phyloP scores from a whole-genome alignment of 2,888 invertebrate genomes.

The Cheilosia grossa region DNA sequence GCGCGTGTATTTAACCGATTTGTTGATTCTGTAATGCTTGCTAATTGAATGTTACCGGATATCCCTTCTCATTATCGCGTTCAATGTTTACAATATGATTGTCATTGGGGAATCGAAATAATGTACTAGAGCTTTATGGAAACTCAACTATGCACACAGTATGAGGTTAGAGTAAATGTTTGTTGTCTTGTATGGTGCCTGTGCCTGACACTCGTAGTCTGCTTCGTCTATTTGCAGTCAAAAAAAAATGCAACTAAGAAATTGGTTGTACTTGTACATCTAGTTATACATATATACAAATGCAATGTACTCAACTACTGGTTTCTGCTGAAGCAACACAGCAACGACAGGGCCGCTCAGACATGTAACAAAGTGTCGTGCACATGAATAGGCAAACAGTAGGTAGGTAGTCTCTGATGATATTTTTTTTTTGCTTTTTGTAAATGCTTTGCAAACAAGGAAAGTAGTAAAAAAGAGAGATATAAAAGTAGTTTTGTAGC shows the following conservation, averaged over 20 bases:
- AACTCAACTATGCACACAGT: background rate
- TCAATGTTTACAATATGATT: conserved; percentile 55
- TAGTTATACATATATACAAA: background rate
- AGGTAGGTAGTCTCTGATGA: conserved; percentile 20
- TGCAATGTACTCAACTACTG: conserved; percentile 34
- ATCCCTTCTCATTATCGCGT: conserved; percentile 64
- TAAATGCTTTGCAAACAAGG: conserved; percentile 56
- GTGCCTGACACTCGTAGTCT: background rate
- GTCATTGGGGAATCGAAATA: conserved; percentile 35
- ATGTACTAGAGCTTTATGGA: conserved; percentile 34
- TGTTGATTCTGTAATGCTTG: conserved; percentile 64
- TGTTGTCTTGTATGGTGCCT: background rate
- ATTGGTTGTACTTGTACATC: background rate
- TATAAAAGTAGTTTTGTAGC: conserved; percentile 55
- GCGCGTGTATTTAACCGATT: conserved; percentile 51
- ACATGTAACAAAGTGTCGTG: conserved; percentile 47
- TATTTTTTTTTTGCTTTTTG: conserved; percentile 6
- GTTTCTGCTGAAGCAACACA: conserved; percentile 21
- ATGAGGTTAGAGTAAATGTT: conserved; percentile 7
- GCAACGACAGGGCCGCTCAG: conserved; percentile 9
- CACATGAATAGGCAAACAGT: conserved; percentile 48
- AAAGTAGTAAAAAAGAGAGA: conserved; percentile 1
- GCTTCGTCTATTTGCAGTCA: conserved; percentile 1
- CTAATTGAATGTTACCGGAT: conserved; percentile 74
- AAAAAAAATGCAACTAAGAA: background rate